Base-by-base conservation (phyloP, 2,113 vertebrate genomes). In the Callipepla squamata region DNA sequence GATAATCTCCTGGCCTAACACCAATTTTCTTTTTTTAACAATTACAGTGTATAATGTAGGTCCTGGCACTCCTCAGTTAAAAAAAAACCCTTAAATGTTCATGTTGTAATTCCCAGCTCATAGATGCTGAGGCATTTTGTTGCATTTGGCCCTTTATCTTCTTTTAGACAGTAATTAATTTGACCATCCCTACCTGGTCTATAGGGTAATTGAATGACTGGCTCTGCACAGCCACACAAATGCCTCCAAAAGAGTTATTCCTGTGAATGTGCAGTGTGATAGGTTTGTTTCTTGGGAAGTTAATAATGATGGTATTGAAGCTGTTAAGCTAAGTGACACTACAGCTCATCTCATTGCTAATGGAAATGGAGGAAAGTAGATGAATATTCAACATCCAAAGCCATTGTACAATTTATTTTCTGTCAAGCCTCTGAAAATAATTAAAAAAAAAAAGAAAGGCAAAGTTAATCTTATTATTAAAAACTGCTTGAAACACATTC, bases 61-160 rank as follows among this genome's bases (percentile, higher is more conserved):
- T 87, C 38, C 18, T 59, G 45, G 38, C 58, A 45, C 12, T n/a
- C 28, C 70, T 32, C 22, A 13, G 45, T 68, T 70, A 10, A 59
- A 77, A 86, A 36, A 36, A 87, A 80, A 22, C 51, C 48, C 84
- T 73, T 25, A 87, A 93, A 78, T 63, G 2, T 38, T 70, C 61
- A 15, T 20, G 34, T 69, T 58, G 63, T 51, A 93, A 95, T 78
- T 90, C 68, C 3, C 2, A 90, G 50, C 51, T 91, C 57, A 80
- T 19, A 83, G 77, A 57, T 47, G 73, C 50, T 1, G 13, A 83
- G 42, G 65, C 62, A 73, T 89, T 91, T 94, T 87, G 80, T 67
- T 87, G 79, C 30, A 91, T 91, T 90, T 95, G 85, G 58, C 26
- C 63, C 62, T 94, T 95, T 80, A 91, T 76, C 59, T 85, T 91